Base-by-base conservation (phyloP, 2,888 invertebrate species). In the Mesoligia furuncula region DNA sequence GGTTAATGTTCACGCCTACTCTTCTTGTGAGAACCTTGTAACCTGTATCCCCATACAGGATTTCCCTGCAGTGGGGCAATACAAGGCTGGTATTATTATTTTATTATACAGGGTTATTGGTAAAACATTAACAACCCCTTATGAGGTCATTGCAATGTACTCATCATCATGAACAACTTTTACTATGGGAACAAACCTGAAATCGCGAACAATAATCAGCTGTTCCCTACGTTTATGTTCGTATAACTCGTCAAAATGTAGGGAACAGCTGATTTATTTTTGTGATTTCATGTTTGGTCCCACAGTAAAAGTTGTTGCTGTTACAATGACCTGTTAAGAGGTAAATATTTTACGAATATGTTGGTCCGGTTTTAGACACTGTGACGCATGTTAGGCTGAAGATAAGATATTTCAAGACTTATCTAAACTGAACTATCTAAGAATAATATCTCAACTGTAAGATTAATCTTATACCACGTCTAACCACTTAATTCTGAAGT, bases 381-480 rank as follows among this genome's bases (percentile, higher is more conserved):
- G 17, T 45, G 36, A 45, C 45, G 54, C 24, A 72, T 62, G 20
- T 68, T n/a, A 59, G 11, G n/a, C 24, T 36, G 15, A 65, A 51
- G 74, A 74, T 79, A 75, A 51, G 36, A 36, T 36, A 48, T 57
- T 66, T 24, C 17, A 51, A 42, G n/a, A 65, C 17, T 54, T 72
- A 72, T 72, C 73, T 31, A 31, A 66, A 59, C 42, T n/a, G 73
- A 39, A 67, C n/a, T 51, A 69, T 27, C 59, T 48, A 27, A 27
- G n/a, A 39, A 27, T 67, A 20, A 24, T 36, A 66, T 45, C 54
- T 57, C 24, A 24, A 57, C 20, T 48, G n/a, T 7, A 27, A 76
- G 11, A 51, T 9, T 73, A 54, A 51, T 64, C 65, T 79, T 39
- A 66, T 39, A 31, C 48, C 7, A 42, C 3, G 39, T 31, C n/a